These are phyloP conservation scores for Melitaea cinxia DNA, from an alignment of 1,140 invertebrate species.

Conservation along the genomic window DNA sequence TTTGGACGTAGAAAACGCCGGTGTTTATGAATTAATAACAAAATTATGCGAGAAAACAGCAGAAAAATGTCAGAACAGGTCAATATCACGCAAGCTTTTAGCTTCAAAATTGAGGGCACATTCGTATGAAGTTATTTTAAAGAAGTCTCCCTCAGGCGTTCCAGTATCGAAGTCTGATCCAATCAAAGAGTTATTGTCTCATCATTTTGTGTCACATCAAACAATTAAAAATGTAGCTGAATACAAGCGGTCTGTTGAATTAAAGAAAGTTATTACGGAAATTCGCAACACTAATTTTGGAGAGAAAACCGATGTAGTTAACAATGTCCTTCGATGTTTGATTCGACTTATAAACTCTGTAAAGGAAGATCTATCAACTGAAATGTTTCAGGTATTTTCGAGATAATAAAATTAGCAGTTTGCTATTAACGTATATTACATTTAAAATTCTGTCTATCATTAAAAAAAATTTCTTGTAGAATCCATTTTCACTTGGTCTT, in stretches of 20 bases:
- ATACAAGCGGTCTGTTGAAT: slow-evolving; percentile 57
- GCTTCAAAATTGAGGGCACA: slow-evolving; percentile 62
- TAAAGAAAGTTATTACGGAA: slow-evolving; percentile 56
- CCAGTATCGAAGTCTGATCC: slow-evolving; percentile 47
- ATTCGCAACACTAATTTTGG: slow-evolving; percentile 51
- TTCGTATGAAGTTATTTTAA: slow-evolving; percentile 70
- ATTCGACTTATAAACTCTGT: slow-evolving; percentile 51
- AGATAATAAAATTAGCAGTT: not conserved
- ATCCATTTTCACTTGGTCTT: slow-evolving; percentile 75
- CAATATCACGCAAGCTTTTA: slow-evolving; percentile 57
- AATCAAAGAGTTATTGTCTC: slow-evolving; percentile 59
- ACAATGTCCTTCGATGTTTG: slow-evolving; percentile 54
- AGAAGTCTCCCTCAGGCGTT: slow-evolving; percentile 49
- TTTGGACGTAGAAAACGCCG: slow-evolving; percentile 38
- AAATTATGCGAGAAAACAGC: slow-evolving; percentile 63
- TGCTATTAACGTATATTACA: too few species aligned
- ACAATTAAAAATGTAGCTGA: slow-evolving; percentile 62
- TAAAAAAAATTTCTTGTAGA: slow-evolving; percentile 65
- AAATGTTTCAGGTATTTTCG: slow-evolving; percentile 62
- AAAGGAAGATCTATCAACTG: slow-evolving; percentile 51
- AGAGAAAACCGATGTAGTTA: slow-evolving; percentile 50
- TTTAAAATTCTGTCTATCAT: too few species aligned
- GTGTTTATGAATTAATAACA: slow-evolving; percentile 67
- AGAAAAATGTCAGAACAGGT: slow-evolving; percentile 53
- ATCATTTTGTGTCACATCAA: slow-evolving; percentile 58